Base-by-base conservation (phyloP, 2,113 vertebrate genomes). In the Triplophysa siluroides region DNA sequence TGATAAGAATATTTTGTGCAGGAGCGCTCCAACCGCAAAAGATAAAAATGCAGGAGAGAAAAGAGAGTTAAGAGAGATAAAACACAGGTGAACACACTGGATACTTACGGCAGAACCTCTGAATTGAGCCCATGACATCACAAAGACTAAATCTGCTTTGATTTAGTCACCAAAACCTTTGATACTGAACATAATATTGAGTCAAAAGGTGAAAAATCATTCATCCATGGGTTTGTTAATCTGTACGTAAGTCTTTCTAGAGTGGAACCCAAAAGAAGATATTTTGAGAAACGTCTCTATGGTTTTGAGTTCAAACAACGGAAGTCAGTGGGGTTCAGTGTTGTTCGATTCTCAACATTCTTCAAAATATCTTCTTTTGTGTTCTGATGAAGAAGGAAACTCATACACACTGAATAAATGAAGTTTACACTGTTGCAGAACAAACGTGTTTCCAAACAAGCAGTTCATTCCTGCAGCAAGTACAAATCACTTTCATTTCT, bases 1-100 rank as follows among this genome's bases (percentile, higher is more conserved):
- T 74, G 71, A 74, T 74, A 74, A 73, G 54, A 74, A 38, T 19
- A 60, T 61, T 74, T 33, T 74, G 54, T 74, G 71, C 38, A 74
- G 54, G 60, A 74, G 54, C 16, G 33, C 33, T 74, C 71, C 21
- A 61, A 24, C 33, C 13, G 8, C n/a, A 61, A 24, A 41, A 24
- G 56, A 60, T 43, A 61, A 74, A 74, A 60, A 29, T 73, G 71
- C 33, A 73, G 54, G n/a, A 8, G n/a, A 8, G 11, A 69, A 14
- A 69, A 3, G 24, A 69, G 21, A 69, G 7, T 26, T 41, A 21
- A 61, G 50, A 58, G 54, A 71, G 5, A 47, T 47, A 68, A 43
- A 47, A 24, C n/a, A 26, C 45, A 18, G 54, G 33, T 60, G 5
- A 74, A 60, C 1, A 14, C 50, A 9, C n/a, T 43, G 13, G 33